Base-by-base conservation (phyloP, 2,888 invertebrate genomes). In the Automeris io region DNA sequence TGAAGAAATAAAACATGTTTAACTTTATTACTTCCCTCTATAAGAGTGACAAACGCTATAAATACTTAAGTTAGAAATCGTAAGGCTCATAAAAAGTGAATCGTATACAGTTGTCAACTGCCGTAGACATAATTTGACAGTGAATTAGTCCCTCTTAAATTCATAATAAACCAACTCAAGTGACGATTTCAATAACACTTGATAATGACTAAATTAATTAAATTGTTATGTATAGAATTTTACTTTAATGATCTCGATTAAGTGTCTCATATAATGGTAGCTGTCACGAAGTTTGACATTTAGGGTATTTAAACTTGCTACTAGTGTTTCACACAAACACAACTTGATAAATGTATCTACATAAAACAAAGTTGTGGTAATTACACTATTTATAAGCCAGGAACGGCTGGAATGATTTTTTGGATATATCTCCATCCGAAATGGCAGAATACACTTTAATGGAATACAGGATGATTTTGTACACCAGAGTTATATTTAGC, bases 71-170 rank as follows among this genome's bases (percentile, higher is more conserved):
- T 49, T 57, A 47, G 64, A 67, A 69, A 67, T 71, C 79, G 62
- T 83, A 79, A 83, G 81, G 68, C 67, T 72, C 78, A 62, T 83
- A 80, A 83, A 82, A 77, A 71, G 54, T 55, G 54, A 60, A 69
- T 61, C 68, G 62, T 72, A 74, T 68, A 59, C 62, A 70, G 71
- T 70, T 76, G 78, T 79, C 74, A 70, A 43, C 64, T 52, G 44
- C 45, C 56, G 61, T 58, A 54, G 57, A 59, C 60, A 68, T 70
- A 73, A 76, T 70, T 70, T 65, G 70, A 54, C 69, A 61, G 61
- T 65, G 72, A 81, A 75, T 80, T 79, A 75, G 74, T 62, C 56
- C 47, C 59, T 63, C 63, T 67, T 68, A 70, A 68, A 53, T 67
- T 68, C 63, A 52, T 57, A 66, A 78, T 73, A 76, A 79, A 80